Conservation (phyloP, 2,888 invertebrate genomes). For the Parapristionchus giblindavisi region DNA sequence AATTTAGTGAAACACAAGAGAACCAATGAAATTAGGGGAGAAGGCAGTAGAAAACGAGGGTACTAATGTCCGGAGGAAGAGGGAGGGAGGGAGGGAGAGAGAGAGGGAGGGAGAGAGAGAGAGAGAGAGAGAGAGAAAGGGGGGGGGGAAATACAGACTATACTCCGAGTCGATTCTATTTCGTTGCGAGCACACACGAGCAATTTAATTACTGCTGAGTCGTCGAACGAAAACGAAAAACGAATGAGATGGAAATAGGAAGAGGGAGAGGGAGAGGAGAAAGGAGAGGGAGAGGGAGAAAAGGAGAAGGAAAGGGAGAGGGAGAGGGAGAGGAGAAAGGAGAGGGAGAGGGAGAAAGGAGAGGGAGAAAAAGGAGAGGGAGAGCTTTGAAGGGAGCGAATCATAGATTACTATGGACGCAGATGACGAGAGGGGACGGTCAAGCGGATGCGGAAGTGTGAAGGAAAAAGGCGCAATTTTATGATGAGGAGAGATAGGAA, state of each 20-base stretch:
- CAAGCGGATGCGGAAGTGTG: background rate
- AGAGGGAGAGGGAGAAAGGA: background rate
- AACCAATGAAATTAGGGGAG: no score
- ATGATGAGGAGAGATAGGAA: background rate
- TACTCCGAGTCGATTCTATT: no score
- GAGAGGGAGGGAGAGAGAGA: background rate
- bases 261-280: background rate
- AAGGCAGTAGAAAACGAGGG: background rate
- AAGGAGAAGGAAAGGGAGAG: background rate
- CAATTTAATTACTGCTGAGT: no score
- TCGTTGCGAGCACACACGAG: no score
- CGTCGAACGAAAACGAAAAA: no score
- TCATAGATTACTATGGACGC: background rate
- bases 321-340: background rate
- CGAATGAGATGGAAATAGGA: background rate
- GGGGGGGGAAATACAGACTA: background rate
- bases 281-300: background rate
- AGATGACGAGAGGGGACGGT: background rate
- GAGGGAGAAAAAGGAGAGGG: conserved; percentile 2
- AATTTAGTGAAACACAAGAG: no score
- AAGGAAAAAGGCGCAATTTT: background rate
- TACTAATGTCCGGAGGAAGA: background rate
- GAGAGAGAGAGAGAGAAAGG: background rate
- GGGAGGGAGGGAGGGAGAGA: background rate
- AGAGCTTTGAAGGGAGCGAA: no score